phyloP scores from a whole-genome alignment of 2,888 invertebrate genomes.

The Acleris cristana region DNA sequence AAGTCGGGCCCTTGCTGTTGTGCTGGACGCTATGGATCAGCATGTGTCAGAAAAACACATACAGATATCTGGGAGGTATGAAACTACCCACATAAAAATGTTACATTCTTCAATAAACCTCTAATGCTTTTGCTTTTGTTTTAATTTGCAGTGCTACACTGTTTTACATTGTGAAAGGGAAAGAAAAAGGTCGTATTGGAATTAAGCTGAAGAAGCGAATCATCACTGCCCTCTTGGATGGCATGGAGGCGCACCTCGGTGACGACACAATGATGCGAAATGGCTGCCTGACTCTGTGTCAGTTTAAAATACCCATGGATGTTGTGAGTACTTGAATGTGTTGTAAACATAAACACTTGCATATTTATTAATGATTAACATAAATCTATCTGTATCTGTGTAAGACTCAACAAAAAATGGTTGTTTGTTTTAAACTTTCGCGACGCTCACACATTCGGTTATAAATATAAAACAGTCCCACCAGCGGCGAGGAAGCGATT shows the following conservation, averaged over 20 bases:
- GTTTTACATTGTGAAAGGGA: slow-evolving; percentile 96
- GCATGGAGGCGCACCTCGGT: slow-evolving; percentile 92
- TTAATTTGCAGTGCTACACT: slow-evolving; percentile 90
- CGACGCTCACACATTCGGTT: no score
- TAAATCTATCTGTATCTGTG: no score
- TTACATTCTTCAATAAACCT: no score
- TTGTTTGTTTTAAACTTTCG: no score
- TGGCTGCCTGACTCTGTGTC: slow-evolving; percentile 96
- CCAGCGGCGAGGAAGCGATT: no score
- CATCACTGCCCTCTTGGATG: slow-evolving; percentile 92
- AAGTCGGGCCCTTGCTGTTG: slow-evolving; percentile 89
- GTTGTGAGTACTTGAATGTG: slow-evolving; percentile 86
- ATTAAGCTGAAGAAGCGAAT: slow-evolving; percentile 90
- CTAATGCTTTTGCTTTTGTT: neutral
- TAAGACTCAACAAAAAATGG: no score
- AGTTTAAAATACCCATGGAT: slow-evolving; percentile 97
- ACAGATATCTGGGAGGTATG: slow-evolving; percentile 94
- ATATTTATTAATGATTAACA: no score
- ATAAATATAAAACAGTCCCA: no score
- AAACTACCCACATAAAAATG: neutral
- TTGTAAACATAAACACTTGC: no score
- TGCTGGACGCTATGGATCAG: slow-evolving; percentile 95
- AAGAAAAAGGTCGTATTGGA: slow-evolving; percentile 89
- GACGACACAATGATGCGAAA: slow-evolving; percentile 98
- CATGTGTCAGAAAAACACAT: slow-evolving; percentile 94